Evolutionary conservation across 1,140 invertebrate genomes (phyloP).

Genomic region (Caligus rogercresseyi): DNA sequence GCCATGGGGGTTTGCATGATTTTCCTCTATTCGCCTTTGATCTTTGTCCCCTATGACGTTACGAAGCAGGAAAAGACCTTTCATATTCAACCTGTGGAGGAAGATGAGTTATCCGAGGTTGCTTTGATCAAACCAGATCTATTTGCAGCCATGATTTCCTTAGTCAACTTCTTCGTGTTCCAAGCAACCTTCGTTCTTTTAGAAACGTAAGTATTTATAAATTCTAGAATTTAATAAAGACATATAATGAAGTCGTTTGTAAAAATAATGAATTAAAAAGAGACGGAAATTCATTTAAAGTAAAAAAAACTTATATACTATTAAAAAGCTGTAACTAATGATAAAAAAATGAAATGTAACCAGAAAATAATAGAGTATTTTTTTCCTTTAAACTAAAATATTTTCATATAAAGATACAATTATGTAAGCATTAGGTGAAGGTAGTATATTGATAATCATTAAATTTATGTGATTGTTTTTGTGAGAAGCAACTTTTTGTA

Average conservation of each 20-base stretch:
- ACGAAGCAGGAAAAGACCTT: neutral
- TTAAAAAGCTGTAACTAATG: too few relatives aligned
- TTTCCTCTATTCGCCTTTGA: neutral
- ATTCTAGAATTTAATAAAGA: too few relatives aligned
- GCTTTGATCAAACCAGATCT: constrained; percentile 34
- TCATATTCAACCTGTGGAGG: neutral
- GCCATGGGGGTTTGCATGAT: neutral
- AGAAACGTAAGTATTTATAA: constrained; percentile 19
- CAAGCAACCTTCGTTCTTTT: constrained; percentile 16
- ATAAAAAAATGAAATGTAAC: too few relatives aligned
- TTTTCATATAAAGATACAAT: too few relatives aligned
- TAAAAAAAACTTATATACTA: too few relatives aligned
- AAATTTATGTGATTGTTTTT: too few relatives aligned
- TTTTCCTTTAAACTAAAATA: neutral
- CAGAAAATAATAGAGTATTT: neutral
- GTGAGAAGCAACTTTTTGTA: too few relatives aligned
- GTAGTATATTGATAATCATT: too few relatives aligned
- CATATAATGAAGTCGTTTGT: too few relatives aligned
- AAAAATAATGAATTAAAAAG: too few relatives aligned
- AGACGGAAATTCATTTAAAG: neutral
- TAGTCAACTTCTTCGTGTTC: constrained; percentile 54
- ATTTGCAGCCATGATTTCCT: constrained; percentile 45
- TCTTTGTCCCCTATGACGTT: constrained; percentile 6
- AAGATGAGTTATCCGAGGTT: neutral
- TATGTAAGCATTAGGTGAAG: too few relatives aligned